A percentile compares a stretch with the other conserved stretches of the same genome.
Conservation (phyloP, 2,888 invertebrate species). For the Amiota minor region DNA sequence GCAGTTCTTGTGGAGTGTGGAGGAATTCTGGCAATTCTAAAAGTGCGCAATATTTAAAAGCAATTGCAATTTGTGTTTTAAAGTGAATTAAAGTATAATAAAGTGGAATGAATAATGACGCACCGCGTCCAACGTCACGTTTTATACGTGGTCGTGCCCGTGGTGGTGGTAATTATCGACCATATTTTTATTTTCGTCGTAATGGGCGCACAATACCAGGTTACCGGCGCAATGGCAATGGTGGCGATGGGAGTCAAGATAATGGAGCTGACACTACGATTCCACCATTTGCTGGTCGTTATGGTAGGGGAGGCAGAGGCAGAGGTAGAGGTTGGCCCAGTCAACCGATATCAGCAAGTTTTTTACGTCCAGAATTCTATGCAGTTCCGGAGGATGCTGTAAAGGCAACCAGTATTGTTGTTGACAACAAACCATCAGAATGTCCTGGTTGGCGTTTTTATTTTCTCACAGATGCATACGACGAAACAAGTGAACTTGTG, state of each 20-base stretch:
- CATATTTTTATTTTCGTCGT: slow-evolving; percentile 67
- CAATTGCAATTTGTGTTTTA: background rate
- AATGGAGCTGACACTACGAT: background rate
- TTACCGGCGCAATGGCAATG: slow-evolving; percentile 39
- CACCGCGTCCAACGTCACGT: slow-evolving; percentile 48
- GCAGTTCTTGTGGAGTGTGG: too few species aligned
- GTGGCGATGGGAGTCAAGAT: background rate
- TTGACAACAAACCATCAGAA: slow-evolving; percentile 60
- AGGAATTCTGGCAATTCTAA: background rate
- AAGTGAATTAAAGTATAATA: background rate
- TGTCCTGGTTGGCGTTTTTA: slow-evolving; percentile 86
- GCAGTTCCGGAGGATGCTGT: slow-evolving; percentile 57
- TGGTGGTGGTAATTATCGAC: slow-evolving; percentile 59
- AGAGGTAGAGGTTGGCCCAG: background rate
- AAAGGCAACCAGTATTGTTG: slow-evolving; percentile 54
- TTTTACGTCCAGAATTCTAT: slow-evolving; percentile 60
- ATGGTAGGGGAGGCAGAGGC: background rate
- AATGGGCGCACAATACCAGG: slow-evolving; percentile 67
- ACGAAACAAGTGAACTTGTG: slow-evolving; percentile 74
- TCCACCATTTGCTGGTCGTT: slow-evolving; percentile 5
- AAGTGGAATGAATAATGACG: slow-evolving; percentile 51
- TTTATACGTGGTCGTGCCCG: slow-evolving; percentile 61
- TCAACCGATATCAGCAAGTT: slow-evolving; percentile 48
- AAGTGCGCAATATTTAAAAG: background rate
- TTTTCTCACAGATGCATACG: slow-evolving; percentile 79